Evolutionary conservation across 2,113 vertebrate species (phyloP), one percentile per base, ranked within the genome.

Genomic region (Sceloporus undulatus): DNA sequence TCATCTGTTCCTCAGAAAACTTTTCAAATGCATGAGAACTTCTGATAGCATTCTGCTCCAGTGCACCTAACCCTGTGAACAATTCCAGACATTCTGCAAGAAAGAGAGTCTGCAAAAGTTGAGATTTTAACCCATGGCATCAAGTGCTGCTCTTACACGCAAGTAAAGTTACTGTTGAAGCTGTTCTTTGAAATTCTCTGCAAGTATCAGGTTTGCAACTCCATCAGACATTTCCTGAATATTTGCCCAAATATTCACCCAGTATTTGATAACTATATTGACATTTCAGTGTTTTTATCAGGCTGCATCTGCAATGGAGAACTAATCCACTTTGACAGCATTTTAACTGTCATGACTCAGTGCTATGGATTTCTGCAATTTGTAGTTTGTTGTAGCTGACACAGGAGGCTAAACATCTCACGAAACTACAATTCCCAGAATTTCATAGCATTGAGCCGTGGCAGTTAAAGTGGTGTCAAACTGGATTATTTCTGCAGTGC

Each of bases 1-100:
- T 97, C 97, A 92, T 96, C 97, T 98, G 97, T 96, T 98, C 96
- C 68, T 95, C 94, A 94, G 95, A 93, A 96, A 96, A 95, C 94
- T 94, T 96, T 95, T 90, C 13, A 96, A 95, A 95, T 90, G 80
- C 62, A 1, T 75, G 5, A 82, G 65, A 68, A 89, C 90, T 93
- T 92, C 87, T n/a, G 74, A 65, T 84, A 92, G 93, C 40, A 4
- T 88, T 93, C 89, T 86, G 94, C 92, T 95, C 92, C 93, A 86
- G 59, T 91, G 88, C 92, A 85, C 89, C 85, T 13, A 80, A 90
- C 92, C 79, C 68, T 80, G 68, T 0, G 2, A 9, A 34, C 87
- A 0, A 71, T 83, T 73, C 65, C 78, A 76, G 92, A 82, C 90
- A 92, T 85, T 82, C 84, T 52, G 40, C 87, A 87, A 84, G 27